phyloP scores from a whole-genome alignment of 2,888 invertebrate genomes.

The Proisotoma minuta region DNA sequence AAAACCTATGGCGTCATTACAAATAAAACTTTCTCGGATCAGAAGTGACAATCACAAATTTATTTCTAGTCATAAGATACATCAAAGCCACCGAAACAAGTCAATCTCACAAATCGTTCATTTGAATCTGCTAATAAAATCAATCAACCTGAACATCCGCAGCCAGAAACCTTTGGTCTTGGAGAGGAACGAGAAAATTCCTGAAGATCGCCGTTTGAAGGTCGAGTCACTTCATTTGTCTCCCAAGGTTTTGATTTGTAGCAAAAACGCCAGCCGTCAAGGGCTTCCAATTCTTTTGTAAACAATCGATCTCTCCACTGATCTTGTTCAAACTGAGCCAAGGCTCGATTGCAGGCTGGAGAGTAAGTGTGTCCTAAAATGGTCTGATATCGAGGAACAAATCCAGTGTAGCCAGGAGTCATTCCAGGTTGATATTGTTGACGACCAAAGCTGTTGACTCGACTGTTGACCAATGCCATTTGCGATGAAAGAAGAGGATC shows the following conservation, averaged over 20 bases:
- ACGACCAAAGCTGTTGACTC: conserved; percentile 42
- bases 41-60: too few species aligned
- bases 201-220: conserved; percentile 35
- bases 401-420: conserved; percentile 44
- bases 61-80: background rate
- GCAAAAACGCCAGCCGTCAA: conserved; percentile 46
- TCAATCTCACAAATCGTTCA: background rate
- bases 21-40: background rate
- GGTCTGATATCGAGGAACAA: conserved; percentile 42
- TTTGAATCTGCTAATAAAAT: background rate
- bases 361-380: conserved; percentile 43
- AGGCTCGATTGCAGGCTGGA: conserved; percentile 42
- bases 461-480: conserved; percentile 41
- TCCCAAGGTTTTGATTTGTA: conserved; percentile 47
- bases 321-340: conserved; percentile 42
- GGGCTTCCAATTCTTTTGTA: conserved; percentile 41
- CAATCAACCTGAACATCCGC: conserved; percentile 34
- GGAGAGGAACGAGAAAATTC: conserved; percentile 36
- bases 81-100: too few species aligned
- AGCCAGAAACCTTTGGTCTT: conserved; percentile 18
- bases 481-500: conserved; percentile 36
- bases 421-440: conserved; percentile 43
- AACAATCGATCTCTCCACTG: conserved; percentile 45
- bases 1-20: conserved; percentile 37
- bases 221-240: conserved; percentile 36